Evolutionary conservation across 2,113 vertebrate genomes (phyloP).

Genomic region (Pelecanoides urinatrix): DNA sequence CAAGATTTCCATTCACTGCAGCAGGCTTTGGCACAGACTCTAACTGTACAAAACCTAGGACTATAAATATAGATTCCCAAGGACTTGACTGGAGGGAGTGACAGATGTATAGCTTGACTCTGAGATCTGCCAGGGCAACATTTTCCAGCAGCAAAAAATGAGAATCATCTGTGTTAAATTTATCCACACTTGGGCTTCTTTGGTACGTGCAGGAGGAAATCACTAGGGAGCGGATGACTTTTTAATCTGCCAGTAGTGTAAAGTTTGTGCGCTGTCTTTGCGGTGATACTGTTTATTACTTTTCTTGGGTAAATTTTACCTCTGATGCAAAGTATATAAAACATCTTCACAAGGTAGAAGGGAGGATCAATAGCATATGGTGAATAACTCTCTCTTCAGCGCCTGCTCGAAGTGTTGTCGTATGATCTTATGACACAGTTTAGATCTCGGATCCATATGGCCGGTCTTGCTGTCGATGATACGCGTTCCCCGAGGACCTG

Average conservation of each 20-base stretch:
- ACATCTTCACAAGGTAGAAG: not conserved
- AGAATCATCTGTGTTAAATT: slow-evolving; percentile 55
- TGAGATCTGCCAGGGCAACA: slow-evolving; percentile 19
- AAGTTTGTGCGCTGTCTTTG: not conserved
- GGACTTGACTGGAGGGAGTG: slow-evolving; percentile 42
- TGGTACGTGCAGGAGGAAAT: slow-evolving; percentile 38
- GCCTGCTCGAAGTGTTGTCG: not conserved
- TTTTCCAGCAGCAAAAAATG: slow-evolving; percentile 54
- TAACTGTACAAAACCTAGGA: not conserved
- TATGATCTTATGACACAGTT: not conserved
- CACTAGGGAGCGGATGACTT: not conserved
- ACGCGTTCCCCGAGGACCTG: not conserved
- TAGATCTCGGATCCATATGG: not conserved
- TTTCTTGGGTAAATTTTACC: slow-evolving; percentile 24
- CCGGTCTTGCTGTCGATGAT: not conserved
- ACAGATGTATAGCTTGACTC: slow-evolving; percentile 40
- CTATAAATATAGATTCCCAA: slow-evolving; percentile 31
- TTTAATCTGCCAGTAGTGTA: slow-evolving; percentile 3
- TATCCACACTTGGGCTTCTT: slow-evolving; percentile 43
- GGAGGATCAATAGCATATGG: not conserved
- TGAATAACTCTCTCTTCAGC: not conserved
- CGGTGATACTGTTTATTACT: not conserved
- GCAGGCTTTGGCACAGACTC: slow-evolving; percentile 2
- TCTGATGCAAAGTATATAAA: slow-evolving; percentile 8
- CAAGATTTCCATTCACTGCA: slow-evolving; percentile 8